Conservation (phyloP, 2,113 vertebrate species). For the Dicerorhinus sumatrensis region DNA sequence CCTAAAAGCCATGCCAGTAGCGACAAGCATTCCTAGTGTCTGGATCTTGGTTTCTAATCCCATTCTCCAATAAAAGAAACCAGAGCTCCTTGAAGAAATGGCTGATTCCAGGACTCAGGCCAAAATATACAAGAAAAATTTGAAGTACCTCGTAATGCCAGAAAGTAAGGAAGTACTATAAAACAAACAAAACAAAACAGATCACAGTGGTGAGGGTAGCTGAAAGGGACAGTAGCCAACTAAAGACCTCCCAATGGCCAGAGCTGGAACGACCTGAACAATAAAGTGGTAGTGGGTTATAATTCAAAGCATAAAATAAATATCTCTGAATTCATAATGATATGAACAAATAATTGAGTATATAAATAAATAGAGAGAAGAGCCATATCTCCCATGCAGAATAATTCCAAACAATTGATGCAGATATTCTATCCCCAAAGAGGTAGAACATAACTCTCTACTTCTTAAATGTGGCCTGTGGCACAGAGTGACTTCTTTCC, state of each 20-base stretch:
- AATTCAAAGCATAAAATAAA: not conserved
- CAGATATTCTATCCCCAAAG: no score
- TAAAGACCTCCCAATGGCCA: not conserved
- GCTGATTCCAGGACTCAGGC: not conserved
- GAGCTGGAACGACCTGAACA: not conserved
- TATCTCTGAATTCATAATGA: not conserved
- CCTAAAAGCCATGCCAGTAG: not conserved
- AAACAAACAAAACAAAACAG: not conserved
- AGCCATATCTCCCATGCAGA: not conserved
- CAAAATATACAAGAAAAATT: not conserved
- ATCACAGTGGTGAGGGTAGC: not conserved
- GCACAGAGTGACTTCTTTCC: not conserved
- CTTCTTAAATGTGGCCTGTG: not conserved
- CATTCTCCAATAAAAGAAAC: not conserved
- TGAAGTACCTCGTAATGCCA: not conserved
- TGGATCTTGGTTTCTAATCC: not conserved
- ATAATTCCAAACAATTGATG: not conserved
- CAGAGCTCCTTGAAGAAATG: not conserved
- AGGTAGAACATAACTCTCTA: not conserved
- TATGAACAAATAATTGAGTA: not conserved
- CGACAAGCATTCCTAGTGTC: not conserved
- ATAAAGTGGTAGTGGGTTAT: not conserved
- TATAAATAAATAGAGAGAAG: not conserved
- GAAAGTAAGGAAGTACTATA: not conserved
- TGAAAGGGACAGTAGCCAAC: not conserved